Percentiles rank a stretch among this genome's conserved stretches.
These are phyloP conservation scores for Chiroxiphia lanceolata DNA, from an alignment of 2,797 vertebrate species.

Conservation along the genomic window DNA sequence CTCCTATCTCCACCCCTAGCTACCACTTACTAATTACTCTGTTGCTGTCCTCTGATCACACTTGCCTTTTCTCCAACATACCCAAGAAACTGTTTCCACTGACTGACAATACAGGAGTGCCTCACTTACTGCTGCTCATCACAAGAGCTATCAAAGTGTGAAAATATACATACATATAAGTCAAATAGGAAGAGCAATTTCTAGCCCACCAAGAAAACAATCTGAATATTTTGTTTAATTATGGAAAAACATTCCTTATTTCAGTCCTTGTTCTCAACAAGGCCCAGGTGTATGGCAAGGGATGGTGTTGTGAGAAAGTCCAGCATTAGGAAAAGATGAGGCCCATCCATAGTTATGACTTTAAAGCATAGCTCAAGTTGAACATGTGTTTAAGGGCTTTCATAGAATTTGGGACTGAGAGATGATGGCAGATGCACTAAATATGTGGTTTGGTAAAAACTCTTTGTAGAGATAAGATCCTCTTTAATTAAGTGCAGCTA, in stretches of 20 bases:
- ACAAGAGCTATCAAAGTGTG: not conserved
- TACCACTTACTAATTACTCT: not conserved
- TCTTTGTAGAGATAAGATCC: not conserved
- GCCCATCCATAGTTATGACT: not conserved
- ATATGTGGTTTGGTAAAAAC: not conserved
- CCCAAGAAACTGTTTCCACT: not conserved
- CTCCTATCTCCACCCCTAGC: not conserved
- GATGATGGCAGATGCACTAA: not conserved
- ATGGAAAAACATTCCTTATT: not conserved
- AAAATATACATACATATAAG: not conserved
- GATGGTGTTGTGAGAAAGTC: not conserved
- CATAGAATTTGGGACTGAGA: not conserved
- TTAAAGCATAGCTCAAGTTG: not conserved
- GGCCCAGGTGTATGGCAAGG: not conserved
- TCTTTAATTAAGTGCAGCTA: conserved; percentile 5
- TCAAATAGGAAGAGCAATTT: not conserved
- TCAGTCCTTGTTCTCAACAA: not conserved
- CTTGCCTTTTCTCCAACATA: not conserved
- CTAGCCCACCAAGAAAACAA: not conserved
- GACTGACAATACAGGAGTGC: not conserved
- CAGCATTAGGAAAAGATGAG: not conserved
- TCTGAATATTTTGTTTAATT: not conserved
- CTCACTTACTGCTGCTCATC: not conserved
- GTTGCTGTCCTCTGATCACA: not conserved
- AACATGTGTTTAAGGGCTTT: not conserved